Percentiles rank a stretch among this genome's conserved stretches.
These are phyloP conservation scores for Tokudaia muenninki DNA, from an alignment of 2,797 vertebrate genomes.

Conservation along the genomic window DNA sequence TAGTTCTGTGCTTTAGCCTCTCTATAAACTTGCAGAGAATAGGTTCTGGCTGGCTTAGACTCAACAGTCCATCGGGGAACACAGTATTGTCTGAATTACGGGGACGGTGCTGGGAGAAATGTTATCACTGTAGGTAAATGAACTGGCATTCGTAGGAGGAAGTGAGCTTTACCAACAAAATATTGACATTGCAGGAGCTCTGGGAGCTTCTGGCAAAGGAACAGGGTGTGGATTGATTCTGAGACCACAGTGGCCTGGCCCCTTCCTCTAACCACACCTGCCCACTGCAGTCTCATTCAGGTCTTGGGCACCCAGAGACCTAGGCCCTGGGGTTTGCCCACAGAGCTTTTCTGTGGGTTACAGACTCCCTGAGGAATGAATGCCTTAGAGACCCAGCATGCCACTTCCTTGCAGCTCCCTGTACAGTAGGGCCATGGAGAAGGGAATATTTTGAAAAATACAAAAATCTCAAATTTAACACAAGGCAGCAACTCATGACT, in stretches of 20 bases:
- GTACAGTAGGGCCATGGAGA: no score
- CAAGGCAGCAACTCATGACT: neutral
- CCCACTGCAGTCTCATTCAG: neutral
- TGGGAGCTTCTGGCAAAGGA: neutral
- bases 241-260: neutral
- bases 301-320: neutral
- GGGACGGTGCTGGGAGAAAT: neutral
- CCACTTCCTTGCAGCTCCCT: neutral
- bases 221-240: neutral
- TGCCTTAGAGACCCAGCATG: neutral
- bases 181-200: neutral
- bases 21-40: conserved; percentile 1
- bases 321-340: fast-evolving
- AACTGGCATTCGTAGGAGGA: neutral
- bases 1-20: neutral
- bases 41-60: neutral
- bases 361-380: fast-evolving
- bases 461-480: neutral
- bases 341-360: neutral
- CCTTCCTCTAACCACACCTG: neutral
- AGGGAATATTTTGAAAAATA: neutral
- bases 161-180: neutral
- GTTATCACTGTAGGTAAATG: neutral
- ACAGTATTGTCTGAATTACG: neutral
- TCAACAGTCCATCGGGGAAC: neutral